Percentiles rank a stretch among this genome's conserved stretches.
Evolutionary conservation across 2,797 vertebrate species (phyloP).

Genomic region (Takifugu rubripes): DNA sequence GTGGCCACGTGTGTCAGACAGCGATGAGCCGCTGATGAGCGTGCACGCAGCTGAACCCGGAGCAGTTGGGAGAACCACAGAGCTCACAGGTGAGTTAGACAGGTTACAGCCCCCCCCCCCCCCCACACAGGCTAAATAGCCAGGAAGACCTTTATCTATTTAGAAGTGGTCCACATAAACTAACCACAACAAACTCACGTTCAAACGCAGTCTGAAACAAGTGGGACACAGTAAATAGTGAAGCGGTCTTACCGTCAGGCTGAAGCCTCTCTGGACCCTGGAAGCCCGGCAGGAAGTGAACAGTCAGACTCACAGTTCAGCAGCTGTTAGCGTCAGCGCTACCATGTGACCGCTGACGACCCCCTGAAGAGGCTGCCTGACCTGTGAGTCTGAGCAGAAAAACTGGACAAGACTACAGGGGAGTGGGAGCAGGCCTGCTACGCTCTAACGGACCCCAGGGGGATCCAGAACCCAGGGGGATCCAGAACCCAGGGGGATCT

Average conservation of each 20-base stretch:
- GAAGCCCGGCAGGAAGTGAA: conserved; percentile 38
- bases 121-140: conserved; percentile 84
- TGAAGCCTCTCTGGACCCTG: conserved; percentile 33
- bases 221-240: conserved; percentile 56
- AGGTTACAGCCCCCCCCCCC: conserved; percentile 89
- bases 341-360: not conserved
- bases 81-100: conserved; percentile 86
- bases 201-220: conserved; percentile 19
- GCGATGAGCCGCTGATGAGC: no score
- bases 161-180: conserved; percentile 38
- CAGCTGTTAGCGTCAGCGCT: not conserved
- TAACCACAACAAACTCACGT: conserved; percentile 17
- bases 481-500: not conserved
- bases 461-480: not conserved
- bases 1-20: no score
- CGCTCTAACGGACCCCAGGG: not conserved
- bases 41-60: not conserved
- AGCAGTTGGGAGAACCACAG: no score
- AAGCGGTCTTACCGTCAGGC: conserved; percentile 67
- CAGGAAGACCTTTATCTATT: conserved; percentile 56
- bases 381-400: conserved; percentile 30
- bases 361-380: conserved; percentile 1
- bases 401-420: conserved; percentile 15
- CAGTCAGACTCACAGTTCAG: conserved; percentile 32
- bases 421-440: not conserved